Conservation (phyloP, 2,113 vertebrate genomes). For the Ictalurus furcatus region DNA sequence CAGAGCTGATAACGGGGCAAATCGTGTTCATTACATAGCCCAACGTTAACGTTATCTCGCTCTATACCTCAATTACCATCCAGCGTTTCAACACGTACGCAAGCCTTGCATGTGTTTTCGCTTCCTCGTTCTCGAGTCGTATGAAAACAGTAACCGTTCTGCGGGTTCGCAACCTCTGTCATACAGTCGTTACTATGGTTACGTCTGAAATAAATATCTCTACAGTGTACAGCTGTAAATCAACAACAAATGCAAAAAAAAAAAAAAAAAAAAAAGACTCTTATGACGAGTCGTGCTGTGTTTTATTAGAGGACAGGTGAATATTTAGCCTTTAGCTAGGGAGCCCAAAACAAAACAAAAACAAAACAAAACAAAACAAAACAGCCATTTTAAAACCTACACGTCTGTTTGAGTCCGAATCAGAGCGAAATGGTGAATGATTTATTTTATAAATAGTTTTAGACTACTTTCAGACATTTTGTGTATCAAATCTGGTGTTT, state of each 20-base stretch:
- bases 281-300: background rate
- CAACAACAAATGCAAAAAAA: background rate
- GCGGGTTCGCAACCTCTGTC: background rate
- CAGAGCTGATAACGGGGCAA: background rate
- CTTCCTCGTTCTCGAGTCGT: background rate
- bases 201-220: background rate
- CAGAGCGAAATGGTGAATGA: background rate
- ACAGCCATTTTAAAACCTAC: background rate
- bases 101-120: background rate
- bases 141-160: background rate
- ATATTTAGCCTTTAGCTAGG: background rate
- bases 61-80: too few relatives aligned
- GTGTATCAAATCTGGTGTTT: background rate
- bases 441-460: too few relatives aligned
- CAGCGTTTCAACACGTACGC: too few relatives aligned
- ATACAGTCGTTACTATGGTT: background rate
- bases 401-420: background rate
- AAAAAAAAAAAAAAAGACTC: background rate
- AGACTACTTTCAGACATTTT: background rate
- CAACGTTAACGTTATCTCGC: background rate
- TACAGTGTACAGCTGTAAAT: background rate
- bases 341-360: background rate
- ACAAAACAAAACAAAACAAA: too few relatives aligned
- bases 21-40: background rate
- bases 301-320: background rate